These are phyloP conservation scores for Galaxias olidus DNA, from an alignment of 2,797 vertebrate genomes.

Conservation along the genomic window DNA sequence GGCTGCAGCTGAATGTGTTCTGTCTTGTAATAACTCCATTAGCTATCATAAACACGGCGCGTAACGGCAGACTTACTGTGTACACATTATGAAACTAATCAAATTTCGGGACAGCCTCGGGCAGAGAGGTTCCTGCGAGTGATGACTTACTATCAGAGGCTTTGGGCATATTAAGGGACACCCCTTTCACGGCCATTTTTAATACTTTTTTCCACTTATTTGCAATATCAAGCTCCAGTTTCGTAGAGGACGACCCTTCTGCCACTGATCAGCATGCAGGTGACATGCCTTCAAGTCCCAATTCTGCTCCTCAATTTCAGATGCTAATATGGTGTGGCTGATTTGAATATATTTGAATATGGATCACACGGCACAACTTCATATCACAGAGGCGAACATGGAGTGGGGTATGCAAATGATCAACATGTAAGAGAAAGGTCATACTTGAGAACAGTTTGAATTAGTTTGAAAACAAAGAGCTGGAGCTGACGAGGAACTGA, in stretches of 20 bases:
- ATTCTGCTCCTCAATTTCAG: slow-evolving; percentile 70
- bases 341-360: slow-evolving; percentile 84
- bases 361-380: slow-evolving; percentile 73
- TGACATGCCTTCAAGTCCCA: slow-evolving; percentile 72
- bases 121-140: slow-evolving; percentile 34
- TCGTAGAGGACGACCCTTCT: slow-evolving; percentile 59
- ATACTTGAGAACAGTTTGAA: slow-evolving; percentile 59
- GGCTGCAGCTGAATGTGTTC: no score
- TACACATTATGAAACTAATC: slow-evolving; percentile 28
- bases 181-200: slow-evolving; percentile 59
- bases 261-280: slow-evolving; percentile 75
- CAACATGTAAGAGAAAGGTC: slow-evolving; percentile 71
- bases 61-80: not conserved
- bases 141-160: slow-evolving; percentile 57
- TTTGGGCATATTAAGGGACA: no score
- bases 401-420: slow-evolving; percentile 68
- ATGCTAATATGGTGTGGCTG: slow-evolving; percentile 74
- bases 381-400: slow-evolving; percentile 61
- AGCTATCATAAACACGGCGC: no score
- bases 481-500: slow-evolving; percentile 61
- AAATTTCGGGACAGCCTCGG: slow-evolving; percentile 40
- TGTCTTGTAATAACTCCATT: no score
- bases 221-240: slow-evolving; percentile 61
- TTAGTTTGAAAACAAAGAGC: slow-evolving; percentile 64
- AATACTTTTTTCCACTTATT: slow-evolving; percentile 60